phyloP scores from a whole-genome alignment of 2,888 invertebrate genomes.

The Choristoneura rosaceana region DNA sequence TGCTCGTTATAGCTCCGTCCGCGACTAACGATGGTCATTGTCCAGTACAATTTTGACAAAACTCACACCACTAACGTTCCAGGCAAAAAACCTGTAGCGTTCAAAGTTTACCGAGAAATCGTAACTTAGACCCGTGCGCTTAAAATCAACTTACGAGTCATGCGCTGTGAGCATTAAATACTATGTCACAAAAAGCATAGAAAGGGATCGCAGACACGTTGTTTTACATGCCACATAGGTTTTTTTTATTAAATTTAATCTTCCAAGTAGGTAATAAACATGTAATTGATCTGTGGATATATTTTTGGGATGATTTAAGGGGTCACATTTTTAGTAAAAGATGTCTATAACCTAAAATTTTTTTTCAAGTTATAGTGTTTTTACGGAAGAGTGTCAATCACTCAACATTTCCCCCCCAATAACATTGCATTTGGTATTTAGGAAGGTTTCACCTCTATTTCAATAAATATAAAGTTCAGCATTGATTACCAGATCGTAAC shows the following conservation, averaged over 20 bases:
- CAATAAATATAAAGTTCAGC: no score
- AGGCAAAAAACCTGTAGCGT: slow-evolving; percentile 40
- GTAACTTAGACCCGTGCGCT: slow-evolving; percentile 11
- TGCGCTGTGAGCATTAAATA: not conserved
- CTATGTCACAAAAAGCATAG: not conserved
- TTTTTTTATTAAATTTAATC: not conserved
- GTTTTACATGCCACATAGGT: no score
- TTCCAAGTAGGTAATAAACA: not conserved
- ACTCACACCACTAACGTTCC: slow-evolving; percentile 35
- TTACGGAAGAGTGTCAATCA: no score
- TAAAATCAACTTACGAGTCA: slow-evolving; percentile 9
- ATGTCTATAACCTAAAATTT: no score
- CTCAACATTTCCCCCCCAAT: no score
- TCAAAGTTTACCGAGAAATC: slow-evolving; percentile 38
- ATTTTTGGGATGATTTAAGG: no score
- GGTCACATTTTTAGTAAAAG: no score
- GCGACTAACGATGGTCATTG: slow-evolving; percentile 71
- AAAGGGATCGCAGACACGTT: not conserved
- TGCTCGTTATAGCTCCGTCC: slow-evolving; percentile 45
- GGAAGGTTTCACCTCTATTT: no score
- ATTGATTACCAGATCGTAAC: no score
- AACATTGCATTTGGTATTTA: no score
- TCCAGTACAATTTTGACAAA: slow-evolving; percentile 53
- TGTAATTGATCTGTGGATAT: no score
- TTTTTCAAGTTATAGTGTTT: no score